phyloP scores from a whole-genome alignment of 1,140 invertebrate genomes.

The Drosophila tsacasi region DNA sequence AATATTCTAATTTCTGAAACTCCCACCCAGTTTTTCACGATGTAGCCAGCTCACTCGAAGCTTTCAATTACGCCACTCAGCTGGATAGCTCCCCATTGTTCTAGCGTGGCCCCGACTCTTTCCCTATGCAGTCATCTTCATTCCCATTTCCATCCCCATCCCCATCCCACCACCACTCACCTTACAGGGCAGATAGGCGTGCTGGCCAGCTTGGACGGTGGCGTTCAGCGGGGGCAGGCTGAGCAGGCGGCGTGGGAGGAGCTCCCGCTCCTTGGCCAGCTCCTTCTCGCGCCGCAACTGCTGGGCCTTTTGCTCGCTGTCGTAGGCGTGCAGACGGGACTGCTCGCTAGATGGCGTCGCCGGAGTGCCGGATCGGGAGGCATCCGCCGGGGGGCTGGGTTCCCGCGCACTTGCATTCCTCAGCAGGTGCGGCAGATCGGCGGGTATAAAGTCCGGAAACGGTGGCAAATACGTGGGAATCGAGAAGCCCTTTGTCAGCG shows the following conservation, averaged over 20 bases:
- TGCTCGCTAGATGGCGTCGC: slow-evolving; percentile 18
- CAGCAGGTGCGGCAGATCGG: slow-evolving; percentile 61
- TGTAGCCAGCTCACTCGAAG: slow-evolving; percentile 15
- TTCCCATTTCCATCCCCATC: not conserved
- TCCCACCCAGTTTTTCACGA: not conserved
- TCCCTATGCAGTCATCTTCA: not conserved
- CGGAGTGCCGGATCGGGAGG: slow-evolving; percentile 3
- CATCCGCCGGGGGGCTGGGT: slow-evolving; percentile 1
- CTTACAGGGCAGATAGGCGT: slow-evolving; percentile 94
- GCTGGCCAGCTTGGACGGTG: slow-evolving; percentile 93
- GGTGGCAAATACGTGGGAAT: slow-evolving; percentile 78
- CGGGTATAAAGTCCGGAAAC: slow-evolving; percentile 73
- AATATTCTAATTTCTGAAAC: not conserved
- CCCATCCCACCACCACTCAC: slow-evolving; percentile 85
- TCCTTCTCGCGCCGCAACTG: slow-evolving; percentile 67
- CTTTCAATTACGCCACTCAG: slow-evolving; percentile 57
- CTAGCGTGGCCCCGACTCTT: not conserved
- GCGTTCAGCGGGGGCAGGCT: slow-evolving; percentile 87
- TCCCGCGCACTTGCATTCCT: slow-evolving; percentile 27
- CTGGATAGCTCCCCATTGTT: slow-evolving; percentile 21
- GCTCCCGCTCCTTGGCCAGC: slow-evolving; percentile 65
- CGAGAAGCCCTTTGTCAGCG: slow-evolving; percentile 74
- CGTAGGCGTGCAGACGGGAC: slow-evolving; percentile 66
- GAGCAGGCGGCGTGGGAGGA: slow-evolving; percentile 53
- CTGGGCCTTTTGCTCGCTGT: slow-evolving; percentile 70